phyloP scores from a whole-genome alignment of 2,888 invertebrate species.

The Myopa tessellatipennis region DNA sequence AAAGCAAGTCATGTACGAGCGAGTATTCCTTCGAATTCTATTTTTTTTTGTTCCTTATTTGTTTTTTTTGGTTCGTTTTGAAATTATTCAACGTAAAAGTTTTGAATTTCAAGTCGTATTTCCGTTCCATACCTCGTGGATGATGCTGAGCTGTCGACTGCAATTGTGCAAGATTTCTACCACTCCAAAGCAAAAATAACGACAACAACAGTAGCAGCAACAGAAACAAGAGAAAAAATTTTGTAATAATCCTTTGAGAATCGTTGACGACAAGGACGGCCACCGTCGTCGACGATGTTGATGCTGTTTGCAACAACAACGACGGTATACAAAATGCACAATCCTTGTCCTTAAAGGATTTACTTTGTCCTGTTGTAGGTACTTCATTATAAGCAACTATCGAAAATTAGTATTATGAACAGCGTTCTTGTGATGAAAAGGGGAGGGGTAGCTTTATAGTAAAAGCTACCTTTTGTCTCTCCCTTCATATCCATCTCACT shows the following conservation, averaged over 20 bases:
- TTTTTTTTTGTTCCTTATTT: conserved; percentile 8
- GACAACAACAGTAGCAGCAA: no score
- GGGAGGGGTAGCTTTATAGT: neutral
- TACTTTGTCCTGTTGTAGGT: conserved; percentile 4
- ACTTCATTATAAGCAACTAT: conserved; percentile 23
- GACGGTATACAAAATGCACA: conserved; percentile 23
- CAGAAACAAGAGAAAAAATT: neutral
- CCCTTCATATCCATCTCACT: no score
- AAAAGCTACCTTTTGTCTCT: no score
- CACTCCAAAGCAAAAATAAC: neutral
- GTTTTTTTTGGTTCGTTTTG: neutral
- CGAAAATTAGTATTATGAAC: conserved; percentile 10
- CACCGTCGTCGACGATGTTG: neutral
- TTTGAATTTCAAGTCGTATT: conserved; percentile 32
- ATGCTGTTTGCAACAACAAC: conserved; percentile 15
- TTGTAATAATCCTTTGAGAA: conserved; percentile 27
- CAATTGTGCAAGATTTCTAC: conserved; percentile 11
- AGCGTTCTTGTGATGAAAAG: neutral
- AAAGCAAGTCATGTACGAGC: conserved; percentile 12
- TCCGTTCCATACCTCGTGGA: conserved; percentile 29
- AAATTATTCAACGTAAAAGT: conserved; percentile 35
- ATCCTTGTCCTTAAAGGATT: conserved; percentile 28
- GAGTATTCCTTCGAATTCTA: conserved; percentile 12
- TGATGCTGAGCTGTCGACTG: neutral
- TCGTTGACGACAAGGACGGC: conserved; percentile 12